Evolutionary conservation across 2,888 invertebrate species (phyloP).

Genomic region (Epiblema foenella): DNA sequence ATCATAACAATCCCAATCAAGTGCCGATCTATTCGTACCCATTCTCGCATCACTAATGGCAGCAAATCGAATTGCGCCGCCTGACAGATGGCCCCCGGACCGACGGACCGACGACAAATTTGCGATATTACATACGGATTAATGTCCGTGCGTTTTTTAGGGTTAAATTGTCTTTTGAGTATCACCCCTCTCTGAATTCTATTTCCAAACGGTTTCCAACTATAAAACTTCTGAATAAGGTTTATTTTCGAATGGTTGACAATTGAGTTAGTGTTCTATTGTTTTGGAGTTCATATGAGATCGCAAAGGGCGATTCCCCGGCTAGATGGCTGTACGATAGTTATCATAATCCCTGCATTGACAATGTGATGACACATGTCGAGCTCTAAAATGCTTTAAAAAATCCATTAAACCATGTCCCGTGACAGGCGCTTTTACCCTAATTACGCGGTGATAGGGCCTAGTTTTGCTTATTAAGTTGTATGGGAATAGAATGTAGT

Average conservation of each 20-base stretch:
- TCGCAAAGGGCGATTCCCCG: slow-evolving; percentile 83
- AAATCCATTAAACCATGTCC: slow-evolving; percentile 56
- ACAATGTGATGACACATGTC: slow-evolving; percentile 85
- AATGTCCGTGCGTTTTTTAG: slow-evolving; percentile 83
- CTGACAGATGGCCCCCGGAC: slow-evolving; percentile 76
- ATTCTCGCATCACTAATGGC: slow-evolving; percentile 69
- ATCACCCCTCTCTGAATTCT: slow-evolving; percentile 67
- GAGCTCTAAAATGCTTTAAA: slow-evolving; percentile 80
- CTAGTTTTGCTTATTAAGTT: slow-evolving; percentile 48
- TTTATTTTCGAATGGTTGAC: slow-evolving; percentile 48
- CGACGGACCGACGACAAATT: slow-evolving; percentile 82
- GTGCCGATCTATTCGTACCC: slow-evolving; percentile 50
- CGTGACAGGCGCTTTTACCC: slow-evolving; percentile 51
- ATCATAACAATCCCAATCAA: slow-evolving; percentile 57
- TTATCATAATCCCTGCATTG: slow-evolving; percentile 85
- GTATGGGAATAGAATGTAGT: slow-evolving; percentile 62
- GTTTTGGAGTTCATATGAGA: slow-evolving; percentile 64
- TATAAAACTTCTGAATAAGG: slow-evolving; percentile 49
- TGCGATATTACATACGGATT: slow-evolving; percentile 84
- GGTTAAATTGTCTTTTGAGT: slow-evolving; percentile 83
- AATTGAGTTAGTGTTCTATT: slow-evolving; percentile 57
- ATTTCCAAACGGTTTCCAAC: slow-evolving; percentile 44
- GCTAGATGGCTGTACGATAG: slow-evolving; percentile 82
- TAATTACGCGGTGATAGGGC: slow-evolving; percentile 47
- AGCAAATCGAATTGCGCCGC: slow-evolving; percentile 75